Evolutionary conservation across 2,888 invertebrate genomes (phyloP), one percentile per base, ranked within the genome.

Genomic region (Lepidochitona cinerea): DNA sequence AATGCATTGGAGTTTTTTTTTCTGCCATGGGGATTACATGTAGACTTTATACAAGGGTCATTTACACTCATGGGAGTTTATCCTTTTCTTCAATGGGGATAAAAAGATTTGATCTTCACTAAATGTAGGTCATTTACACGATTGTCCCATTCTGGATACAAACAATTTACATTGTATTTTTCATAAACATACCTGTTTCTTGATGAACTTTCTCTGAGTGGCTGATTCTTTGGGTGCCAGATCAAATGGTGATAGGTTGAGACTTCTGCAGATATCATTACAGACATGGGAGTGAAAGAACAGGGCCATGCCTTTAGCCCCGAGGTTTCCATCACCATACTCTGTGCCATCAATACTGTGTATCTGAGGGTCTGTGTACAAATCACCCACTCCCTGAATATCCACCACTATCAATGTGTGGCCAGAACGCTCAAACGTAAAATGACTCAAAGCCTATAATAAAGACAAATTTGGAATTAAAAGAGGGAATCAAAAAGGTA

Each of bases 331-430:
- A 80, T 93, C 92, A 6, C 92, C 92, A 81, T 92, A 93, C 37
- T 91, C 91, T 33, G 84, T 83, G 74, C 92, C 92, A 59, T 89
- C 89, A 4, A 89, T 86, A 0, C 93, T 93, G 85, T 93, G 93
- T 70, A 93, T 92, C 83, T 93, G 93, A 1, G 93, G 93, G 84
- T 93, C 93, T 0, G 93, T 93, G 88, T 93, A 93, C 49, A 93
- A 88, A 84, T 93, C 93, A 3, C 92, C 93, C 59, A 93, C 93
- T 23, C 93, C 93, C 84, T 93, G 93, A 72, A 93, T 91, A 83
- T 93, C 93, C 37, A 93, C 93, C 4, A 93, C 92, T 74, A 93
- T 92, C 84, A 93, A 80, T 83, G 92, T 91, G 85, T 93, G 93
- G 7, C 92, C 93, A n/a, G 92, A 92, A 70, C 92, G 87, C 85